Base-by-base conservation (phyloP, 53 echinoderm and acorn worm species). In the Echinometra lucunter region DNA sequence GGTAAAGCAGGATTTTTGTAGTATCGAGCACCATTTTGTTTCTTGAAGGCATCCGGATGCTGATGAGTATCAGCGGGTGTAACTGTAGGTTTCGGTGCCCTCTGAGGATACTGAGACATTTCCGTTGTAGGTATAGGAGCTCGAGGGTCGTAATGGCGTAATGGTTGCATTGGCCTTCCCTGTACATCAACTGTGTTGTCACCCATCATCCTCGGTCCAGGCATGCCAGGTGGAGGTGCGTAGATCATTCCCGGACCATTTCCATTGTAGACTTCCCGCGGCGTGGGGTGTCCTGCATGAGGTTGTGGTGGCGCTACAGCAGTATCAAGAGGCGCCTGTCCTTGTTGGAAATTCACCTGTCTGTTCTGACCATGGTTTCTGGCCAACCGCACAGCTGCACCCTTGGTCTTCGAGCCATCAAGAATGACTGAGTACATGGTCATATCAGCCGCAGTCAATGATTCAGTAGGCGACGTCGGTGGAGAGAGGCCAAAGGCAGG, bases 361-460 rank as follows among this genome's bases (percentile, higher is more conserved):
- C 90, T 75, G 56, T 35, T 58, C 38, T 58, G 67, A 30, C 94
- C 85, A 44, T 38, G 69, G 28, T 93, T 95, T 57, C 94, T 96
- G 17, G 97, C 94, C 89, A 98, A 75, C n/a, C 98, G 55, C 25
- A 98, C 98, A 23, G 98, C 96, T 9, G 97, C 97, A 40, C 97
- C 97, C 7, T 95, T 96, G 32, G 81, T 95, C 37, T 95, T 97
- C 17, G 97, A 96, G 1, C 97, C 97, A 82, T 98, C 98, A 18
- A 98, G 67, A 66, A 97, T 95, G 17, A 98, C 97, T 17, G 97
- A 97, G 91, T 97, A 98, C 94, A 96, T 96, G 6, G 95, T 95
- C 74, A 92, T 63, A 69, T 96, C 96, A 44, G 95, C 66, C 25
- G 58, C 66, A 2, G 45, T 85, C 69, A 95, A 81, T 32, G 95